Evolutionary conservation across 2,888 invertebrate genomes (phyloP), one percentile per base, ranked within the genome.

Genomic region (Plebejus argus): DNA sequence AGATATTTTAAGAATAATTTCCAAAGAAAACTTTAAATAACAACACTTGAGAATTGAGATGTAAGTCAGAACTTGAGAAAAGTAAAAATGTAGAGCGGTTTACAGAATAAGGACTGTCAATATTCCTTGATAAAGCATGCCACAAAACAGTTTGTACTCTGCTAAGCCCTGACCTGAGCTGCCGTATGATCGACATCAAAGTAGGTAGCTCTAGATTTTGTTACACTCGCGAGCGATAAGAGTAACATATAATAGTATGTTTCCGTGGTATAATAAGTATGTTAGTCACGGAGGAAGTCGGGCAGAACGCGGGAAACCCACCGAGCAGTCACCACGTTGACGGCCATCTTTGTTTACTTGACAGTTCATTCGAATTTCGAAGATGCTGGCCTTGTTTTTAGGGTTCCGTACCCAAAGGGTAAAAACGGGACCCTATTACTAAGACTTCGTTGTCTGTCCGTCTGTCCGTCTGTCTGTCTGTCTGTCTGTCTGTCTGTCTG

Each of bases 291-390:
- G 45, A 49, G 53, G 74, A 74, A 74, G 53, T 49, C 28, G 53
- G 74, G 49, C 72, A 53, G 74, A 23, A 49, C 49, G 74, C 74
- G 74, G 74, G 49, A 74, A 74, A 49, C 74, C 74, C 74, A 28
- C 49, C 20, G 15, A 23, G 28, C 66, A 28, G 66, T 20, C 66
- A 66, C 66, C 66, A 66, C 66, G 66, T 66, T 28, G 66, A 66
- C 28, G 28, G 28, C 66, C 66, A 66, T 66, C 15, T 66, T 66
- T 66, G 66, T 66, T 66, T 66, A 66, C 66, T 66, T 66, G 66
- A 66, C 15, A 66, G 5, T 33, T 66, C 61, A 33, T 66, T 66
- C 28, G 6, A 33, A 66, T 66, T 66, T 66, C 28, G 28, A 66
- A 66, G 28, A 15, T 28, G 10, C 12, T 33, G 66, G 66, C 66